phyloP scores from a whole-genome alignment of 1,140 invertebrate genomes.

The Dendrolimus punctatus region DNA sequence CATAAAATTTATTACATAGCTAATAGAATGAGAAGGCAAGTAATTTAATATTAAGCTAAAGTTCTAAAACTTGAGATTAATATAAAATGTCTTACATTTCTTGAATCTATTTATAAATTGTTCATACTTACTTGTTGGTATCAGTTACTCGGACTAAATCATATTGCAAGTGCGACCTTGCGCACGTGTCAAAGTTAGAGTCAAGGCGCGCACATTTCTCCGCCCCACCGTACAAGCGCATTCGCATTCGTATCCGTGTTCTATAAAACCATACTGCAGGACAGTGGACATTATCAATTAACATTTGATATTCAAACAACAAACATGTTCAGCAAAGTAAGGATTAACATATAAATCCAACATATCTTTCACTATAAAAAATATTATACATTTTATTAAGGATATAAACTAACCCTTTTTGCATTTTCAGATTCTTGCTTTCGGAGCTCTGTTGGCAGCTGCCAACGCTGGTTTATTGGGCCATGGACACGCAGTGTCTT shows the following conservation, averaged over 20 bases:
- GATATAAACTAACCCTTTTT: background rate
- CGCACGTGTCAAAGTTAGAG: slow-evolving; percentile 36
- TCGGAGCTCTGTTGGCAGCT: slow-evolving; percentile 35
- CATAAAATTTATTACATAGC: too few relatives aligned
- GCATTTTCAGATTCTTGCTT: slow-evolving; percentile 29
- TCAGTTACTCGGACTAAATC: slow-evolving; percentile 7
- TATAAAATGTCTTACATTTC: too few relatives aligned
- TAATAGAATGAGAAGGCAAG: too few relatives aligned
- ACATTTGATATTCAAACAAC: slow-evolving; percentile 29
- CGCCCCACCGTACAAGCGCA: slow-evolving; percentile 26
- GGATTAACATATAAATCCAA: slow-evolving; percentile 8
- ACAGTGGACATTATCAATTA: slow-evolving; percentile 44
- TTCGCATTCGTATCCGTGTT: slow-evolving; percentile 12
- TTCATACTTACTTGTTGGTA: background rate
- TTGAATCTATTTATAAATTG: background rate
- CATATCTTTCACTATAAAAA: background rate
- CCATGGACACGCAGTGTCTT: slow-evolving; percentile 45
- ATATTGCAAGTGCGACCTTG: slow-evolving; percentile 28
- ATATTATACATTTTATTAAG: background rate
- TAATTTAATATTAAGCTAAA: too few relatives aligned
- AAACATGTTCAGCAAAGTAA: slow-evolving; percentile 61
- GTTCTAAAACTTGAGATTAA: too few relatives aligned
- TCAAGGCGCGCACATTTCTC: slow-evolving; percentile 54
- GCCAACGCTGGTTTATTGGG: slow-evolving; percentile 34
- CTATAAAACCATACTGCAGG: slow-evolving; percentile 54